Evolutionary conservation across 1,140 invertebrate genomes (phyloP).

Genomic region (Oryctes rhinoceros): DNA sequence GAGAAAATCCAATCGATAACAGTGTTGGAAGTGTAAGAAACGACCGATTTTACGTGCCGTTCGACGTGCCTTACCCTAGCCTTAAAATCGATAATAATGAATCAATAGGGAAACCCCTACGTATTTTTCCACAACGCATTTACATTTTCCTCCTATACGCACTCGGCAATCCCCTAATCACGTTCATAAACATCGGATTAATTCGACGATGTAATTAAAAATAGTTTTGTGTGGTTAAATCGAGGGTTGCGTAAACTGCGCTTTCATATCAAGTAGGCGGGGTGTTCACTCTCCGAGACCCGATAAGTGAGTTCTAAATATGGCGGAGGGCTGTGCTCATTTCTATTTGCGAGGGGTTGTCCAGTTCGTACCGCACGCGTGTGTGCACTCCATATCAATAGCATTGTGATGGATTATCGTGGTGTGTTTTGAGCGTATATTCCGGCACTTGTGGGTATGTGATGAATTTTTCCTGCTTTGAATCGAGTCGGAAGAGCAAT

Average conservation of each 20-base stretch:
- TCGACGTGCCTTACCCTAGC: slow-evolving; percentile 53
- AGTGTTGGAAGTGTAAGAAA: slow-evolving; percentile 26
- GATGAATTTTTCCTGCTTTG: slow-evolving; percentile 8
- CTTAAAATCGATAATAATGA: slow-evolving; percentile 57
- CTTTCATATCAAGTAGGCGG: slow-evolving; percentile 54
- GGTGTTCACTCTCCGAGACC: slow-evolving; percentile 48
- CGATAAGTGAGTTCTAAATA: slow-evolving; percentile 51
- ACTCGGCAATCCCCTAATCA: neutral
- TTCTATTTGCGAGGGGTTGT: slow-evolving; percentile 40
- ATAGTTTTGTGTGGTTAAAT: slow-evolving; percentile 32
- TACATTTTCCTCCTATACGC: neutral
- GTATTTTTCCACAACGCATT: neutral
- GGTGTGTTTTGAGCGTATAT: slow-evolving; percentile 1
- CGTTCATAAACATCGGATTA: neutral
- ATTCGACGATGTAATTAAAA: slow-evolving; percentile 25
- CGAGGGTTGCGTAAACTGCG: slow-evolving; percentile 53
- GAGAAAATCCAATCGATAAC: neutral
- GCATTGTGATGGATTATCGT: slow-evolving; percentile 12
- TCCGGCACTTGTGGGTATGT: slow-evolving; percentile 4
- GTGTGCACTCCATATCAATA: slow-evolving; percentile 18
- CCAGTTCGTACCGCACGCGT: slow-evolving; percentile 17
- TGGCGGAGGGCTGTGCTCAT: slow-evolving; percentile 56
- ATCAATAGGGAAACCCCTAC: slow-evolving; percentile 56
- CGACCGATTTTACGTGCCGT: neutral
- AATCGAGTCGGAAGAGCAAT: slow-evolving; percentile 14